phyloP scores from a whole-genome alignment of 2,888 invertebrate genomes.

The Protophormia terraenovae region DNA sequence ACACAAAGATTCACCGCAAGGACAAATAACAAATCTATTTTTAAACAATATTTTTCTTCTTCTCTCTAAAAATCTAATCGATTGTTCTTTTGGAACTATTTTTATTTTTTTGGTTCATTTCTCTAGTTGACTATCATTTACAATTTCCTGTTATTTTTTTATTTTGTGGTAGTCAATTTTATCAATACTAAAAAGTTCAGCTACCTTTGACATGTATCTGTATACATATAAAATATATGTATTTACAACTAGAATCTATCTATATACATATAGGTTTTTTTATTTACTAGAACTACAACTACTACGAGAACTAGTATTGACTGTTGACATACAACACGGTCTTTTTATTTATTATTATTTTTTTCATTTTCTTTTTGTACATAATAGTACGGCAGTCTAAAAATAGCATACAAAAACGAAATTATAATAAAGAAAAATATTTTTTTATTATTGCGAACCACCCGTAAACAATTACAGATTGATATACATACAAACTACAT shows the following conservation, averaged over 20 bases:
- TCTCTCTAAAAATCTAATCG: slow-evolving; percentile 26
- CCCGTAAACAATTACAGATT: background rate
- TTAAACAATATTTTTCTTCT: background rate
- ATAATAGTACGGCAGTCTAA: slow-evolving; percentile 18
- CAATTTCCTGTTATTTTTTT: slow-evolving; percentile 20
- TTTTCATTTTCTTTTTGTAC: background rate
- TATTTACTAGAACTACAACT: slow-evolving; percentile 11
- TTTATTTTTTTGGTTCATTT: background rate
- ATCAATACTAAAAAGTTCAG: slow-evolving; percentile 54
- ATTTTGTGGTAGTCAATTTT: slow-evolving; percentile 22
- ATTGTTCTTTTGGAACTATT: slow-evolving; percentile 23
- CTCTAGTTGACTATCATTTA: background rate
- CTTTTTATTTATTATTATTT: background rate
- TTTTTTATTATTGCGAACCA: slow-evolving; percentile 5
- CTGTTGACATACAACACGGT: slow-evolving; percentile 14
- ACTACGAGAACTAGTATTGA: slow-evolving; percentile 18
- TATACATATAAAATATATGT: background rate
- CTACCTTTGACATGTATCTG: slow-evolving; percentile 64
- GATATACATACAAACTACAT: background rate
- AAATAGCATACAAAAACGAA: slow-evolving; percentile 23
- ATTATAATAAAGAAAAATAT: background rate
- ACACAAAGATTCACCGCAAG: background rate
- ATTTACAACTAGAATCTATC: background rate
- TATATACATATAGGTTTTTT: background rate
- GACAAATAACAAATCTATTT: background rate